Percentiles rank a stretch among this genome's conserved stretches.
These are phyloP conservation scores for Coendou prehensilis DNA, from an alignment of 2,797 vertebrate genomes.

Conservation along the genomic window DNA sequence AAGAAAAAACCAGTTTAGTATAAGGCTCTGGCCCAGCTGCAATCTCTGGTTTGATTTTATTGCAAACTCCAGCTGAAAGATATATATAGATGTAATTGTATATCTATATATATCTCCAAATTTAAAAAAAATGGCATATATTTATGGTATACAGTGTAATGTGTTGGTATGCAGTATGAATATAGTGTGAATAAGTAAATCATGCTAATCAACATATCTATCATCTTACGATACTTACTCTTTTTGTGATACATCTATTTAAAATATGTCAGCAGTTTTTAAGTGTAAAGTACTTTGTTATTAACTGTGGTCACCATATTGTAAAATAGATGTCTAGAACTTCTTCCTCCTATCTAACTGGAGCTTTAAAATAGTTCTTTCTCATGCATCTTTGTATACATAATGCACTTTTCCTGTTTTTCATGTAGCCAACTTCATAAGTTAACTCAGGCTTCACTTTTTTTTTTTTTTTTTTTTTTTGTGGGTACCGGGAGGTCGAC, in stretches of 20 bases:
- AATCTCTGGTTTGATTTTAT: neutral
- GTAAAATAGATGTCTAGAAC: neutral
- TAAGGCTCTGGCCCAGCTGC: neutral
- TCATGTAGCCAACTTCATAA: neutral
- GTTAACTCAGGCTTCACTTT: neutral
- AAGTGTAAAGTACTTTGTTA: neutral
- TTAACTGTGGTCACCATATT: neutral
- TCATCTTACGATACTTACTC: neutral
- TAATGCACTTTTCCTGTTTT: neutral
- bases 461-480: too few species aligned
- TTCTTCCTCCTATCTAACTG: neutral
- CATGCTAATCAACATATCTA: neutral
- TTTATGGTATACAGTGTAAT: neutral
- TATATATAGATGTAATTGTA: too few species aligned
- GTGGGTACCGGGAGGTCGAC: too few species aligned
- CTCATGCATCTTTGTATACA: neutral
- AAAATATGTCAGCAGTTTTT: neutral
- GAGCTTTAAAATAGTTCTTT: neutral
- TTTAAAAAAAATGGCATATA: too few species aligned
- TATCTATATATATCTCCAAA: too few species aligned
- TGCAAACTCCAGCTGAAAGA: neutral
- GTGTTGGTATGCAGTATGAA: neutral
- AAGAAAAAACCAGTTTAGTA: neutral
- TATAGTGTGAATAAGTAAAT: neutral
- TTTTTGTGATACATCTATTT: neutral